Evolutionary conservation across 2,888 invertebrate species (phyloP), one percentile per base, ranked within the genome.

Genomic region (Orthosia cruda): DNA sequence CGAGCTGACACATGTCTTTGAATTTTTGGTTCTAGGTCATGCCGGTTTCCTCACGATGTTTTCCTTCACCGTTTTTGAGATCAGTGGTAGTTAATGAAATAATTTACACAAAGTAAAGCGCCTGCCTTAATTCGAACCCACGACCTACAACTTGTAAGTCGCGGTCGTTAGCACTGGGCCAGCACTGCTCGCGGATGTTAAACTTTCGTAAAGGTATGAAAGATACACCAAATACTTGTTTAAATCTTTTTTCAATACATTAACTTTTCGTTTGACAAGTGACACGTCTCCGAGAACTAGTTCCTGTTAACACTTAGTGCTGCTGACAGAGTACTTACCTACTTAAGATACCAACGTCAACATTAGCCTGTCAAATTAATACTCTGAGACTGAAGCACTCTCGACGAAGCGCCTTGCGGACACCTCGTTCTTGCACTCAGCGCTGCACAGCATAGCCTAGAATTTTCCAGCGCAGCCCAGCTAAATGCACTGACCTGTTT

Each of bases 401-500:
- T 59, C 71, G 59, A 18, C 59, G 66, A 58, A n/a, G 16, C 73
- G 66, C 50, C 65, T 75, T 66, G 69, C 81, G 68, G 70, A 77
- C 74, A 80, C 71, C 74, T 78, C 75, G 58, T 58, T 74, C 67
- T 58, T 61, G 62, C 71, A 68, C 86, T 71, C 74, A 83, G 83
- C 63, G n/a, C 66, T 59, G 71, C 61, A 20, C 26, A n/a, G 61
- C 55, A 40, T 47, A 52, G 57, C 45, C 50, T 57, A 75, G 69
- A 55, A 49, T 59, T 67, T 68, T 55, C 50, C 32, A 74, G 67
- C 20, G n/a, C 76, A 81, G 59, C 68, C 52, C 55, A 75, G 70
- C 64, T 78, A 71, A 77, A 87, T 76, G 73, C 77, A 80, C 67
- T 85, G 77, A 77, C 85, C 77, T 77, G 71, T 75, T 81, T 78